Conservation (phyloP, 1,140 invertebrate species). For the Neomicropteryx cornuta region DNA sequence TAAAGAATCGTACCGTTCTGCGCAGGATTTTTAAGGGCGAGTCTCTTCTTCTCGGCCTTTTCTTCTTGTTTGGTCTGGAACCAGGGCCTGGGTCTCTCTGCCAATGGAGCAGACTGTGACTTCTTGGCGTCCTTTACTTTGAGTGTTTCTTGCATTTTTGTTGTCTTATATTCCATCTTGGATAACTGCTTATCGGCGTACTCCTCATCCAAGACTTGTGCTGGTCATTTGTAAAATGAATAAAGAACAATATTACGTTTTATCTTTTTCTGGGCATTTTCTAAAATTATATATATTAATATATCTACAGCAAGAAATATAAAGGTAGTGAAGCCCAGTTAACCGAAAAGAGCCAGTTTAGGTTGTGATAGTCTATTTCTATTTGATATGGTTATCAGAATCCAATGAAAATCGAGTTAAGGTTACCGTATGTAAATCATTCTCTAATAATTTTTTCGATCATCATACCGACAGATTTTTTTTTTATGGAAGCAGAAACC, state of each 20-base stretch:
- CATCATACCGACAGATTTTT: no score
- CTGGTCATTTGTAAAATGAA: slow-evolving; percentile 23
- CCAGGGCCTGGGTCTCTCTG: slow-evolving; percentile 57
- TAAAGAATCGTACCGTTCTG: slow-evolving; percentile 27
- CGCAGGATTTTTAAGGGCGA: slow-evolving; percentile 28
- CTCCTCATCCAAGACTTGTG: slow-evolving; percentile 73
- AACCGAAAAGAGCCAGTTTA: no score
- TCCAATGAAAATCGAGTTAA: no score
- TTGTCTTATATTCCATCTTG: slow-evolving; percentile 75
- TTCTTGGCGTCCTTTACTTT: slow-evolving; percentile 33
- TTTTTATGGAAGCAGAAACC: no score
- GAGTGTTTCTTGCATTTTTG: slow-evolving; percentile 66
- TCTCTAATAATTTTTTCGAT: no score
- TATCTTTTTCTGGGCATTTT: background rate
- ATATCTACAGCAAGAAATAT: no score
- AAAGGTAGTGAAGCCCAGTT: no score
- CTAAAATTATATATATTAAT: no score
- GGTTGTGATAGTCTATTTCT: no score
- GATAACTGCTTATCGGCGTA: slow-evolving; percentile 71
- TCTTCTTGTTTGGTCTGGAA: slow-evolving; percentile 81
- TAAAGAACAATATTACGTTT: background rate
- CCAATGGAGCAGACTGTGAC: slow-evolving; percentile 24
- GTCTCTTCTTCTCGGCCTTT: slow-evolving; percentile 59
- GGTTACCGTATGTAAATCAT: no score
- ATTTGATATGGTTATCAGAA: no score